Conservation (phyloP, 1,140 invertebrate genomes). For the Nasonia vitripennis region DNA sequence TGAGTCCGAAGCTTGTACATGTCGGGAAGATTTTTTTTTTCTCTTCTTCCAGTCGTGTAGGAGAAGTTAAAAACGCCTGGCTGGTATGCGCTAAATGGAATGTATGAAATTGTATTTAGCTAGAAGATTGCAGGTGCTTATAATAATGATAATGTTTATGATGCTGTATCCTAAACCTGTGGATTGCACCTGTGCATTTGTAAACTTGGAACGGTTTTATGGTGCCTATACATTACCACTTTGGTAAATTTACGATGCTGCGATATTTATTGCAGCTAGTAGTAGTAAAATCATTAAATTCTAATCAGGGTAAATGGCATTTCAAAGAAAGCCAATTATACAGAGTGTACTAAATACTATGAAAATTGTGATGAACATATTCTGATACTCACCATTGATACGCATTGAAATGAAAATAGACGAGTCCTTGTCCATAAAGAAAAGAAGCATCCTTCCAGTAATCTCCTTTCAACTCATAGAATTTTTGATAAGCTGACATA, state of each 20-base stretch:
- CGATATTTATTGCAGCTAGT: background rate
- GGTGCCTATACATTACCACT: background rate
- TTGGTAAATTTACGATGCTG: background rate
- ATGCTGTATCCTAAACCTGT: background rate
- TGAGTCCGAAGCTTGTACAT: background rate
- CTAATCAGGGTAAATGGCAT: background rate
- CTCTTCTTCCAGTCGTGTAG: background rate
- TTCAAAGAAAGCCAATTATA: background rate
- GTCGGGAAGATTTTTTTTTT: background rate
- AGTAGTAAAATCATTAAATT: background rate
- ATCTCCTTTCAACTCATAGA: constrained; percentile 85
- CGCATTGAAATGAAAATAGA: constrained; percentile 96
- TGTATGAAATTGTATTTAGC: background rate
- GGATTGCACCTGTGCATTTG: background rate
- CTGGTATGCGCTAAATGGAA: background rate
- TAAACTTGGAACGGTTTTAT: background rate
- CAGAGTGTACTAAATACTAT: no score
- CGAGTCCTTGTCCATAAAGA: constrained; percentile 94
- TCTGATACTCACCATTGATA: constrained; percentile 91
- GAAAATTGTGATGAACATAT: background rate
- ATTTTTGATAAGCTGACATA: constrained; percentile 96
- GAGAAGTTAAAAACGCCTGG: background rate
- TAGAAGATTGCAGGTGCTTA: background rate
- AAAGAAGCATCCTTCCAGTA: constrained; percentile 95
- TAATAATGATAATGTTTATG: background rate